Evolutionary conservation across 2,113 vertebrate species (phyloP).

Genomic region (Tachysurus vachellii): DNA sequence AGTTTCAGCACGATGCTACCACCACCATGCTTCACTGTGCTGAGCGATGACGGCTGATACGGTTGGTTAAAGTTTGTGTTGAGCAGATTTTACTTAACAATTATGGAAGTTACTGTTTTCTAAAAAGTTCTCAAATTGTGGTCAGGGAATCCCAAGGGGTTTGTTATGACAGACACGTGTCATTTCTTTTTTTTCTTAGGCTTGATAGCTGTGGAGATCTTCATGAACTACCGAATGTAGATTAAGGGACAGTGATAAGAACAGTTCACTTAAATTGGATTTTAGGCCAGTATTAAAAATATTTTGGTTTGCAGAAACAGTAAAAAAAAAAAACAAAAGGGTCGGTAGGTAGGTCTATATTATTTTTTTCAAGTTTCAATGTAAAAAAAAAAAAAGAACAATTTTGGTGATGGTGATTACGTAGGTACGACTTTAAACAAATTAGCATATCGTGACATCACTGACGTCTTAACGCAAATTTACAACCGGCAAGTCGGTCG

Average conservation of each 20-base stretch:
- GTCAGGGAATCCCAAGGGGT: constrained; percentile 5
- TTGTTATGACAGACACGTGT: neutral
- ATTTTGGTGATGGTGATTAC: too few relatives aligned
- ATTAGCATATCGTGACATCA: too few relatives aligned
- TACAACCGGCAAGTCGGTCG: too few relatives aligned
- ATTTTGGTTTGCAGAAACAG: too few relatives aligned
- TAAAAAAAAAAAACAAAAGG: too few relatives aligned
- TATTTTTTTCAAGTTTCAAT: too few relatives aligned
- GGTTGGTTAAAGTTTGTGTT: neutral
- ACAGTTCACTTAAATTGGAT: neutral
- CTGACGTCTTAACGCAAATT: too few relatives aligned
- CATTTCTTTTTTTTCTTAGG: neutral
- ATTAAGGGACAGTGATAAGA: neutral
- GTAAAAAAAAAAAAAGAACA: too few relatives aligned
- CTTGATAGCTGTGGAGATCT: neutral
- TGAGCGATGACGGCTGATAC: neutral
- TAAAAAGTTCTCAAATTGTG: neutral
- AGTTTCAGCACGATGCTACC: too few relatives aligned
- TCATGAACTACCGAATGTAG: neutral
- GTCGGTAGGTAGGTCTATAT: neutral
- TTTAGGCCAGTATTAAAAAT: too few relatives aligned
- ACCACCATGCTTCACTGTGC: too few relatives aligned
- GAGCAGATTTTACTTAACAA: neutral
- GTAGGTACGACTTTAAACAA: too few relatives aligned
- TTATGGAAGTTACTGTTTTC: neutral